Percentiles rank a stretch among this genome's conserved stretches.
phyloP scores from a whole-genome alignment of 92 coral and sea anemone genomes.

The Isaurus tuberculatus region DNA sequence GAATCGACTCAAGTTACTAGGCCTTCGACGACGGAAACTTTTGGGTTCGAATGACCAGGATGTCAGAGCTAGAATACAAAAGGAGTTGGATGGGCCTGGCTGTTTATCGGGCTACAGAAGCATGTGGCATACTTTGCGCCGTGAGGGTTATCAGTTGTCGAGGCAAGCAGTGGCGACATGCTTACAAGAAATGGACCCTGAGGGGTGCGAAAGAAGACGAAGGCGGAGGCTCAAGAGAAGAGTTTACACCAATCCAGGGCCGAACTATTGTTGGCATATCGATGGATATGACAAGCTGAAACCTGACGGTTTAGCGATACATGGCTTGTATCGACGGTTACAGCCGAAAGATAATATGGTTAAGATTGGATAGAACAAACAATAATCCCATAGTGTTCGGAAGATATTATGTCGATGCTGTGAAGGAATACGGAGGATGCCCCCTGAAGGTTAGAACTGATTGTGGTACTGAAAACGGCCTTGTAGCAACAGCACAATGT shows the following conservation, averaged over 20 bases:
- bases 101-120: conserved; percentile 1
- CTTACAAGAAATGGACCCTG: neutral
- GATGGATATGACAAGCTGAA: neutral
- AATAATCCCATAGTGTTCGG: conserved; percentile 37
- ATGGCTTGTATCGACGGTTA: conserved; percentile 40
- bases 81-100: neutral
- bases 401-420: conserved; percentile 47
- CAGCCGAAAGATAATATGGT: conserved; percentile 55
- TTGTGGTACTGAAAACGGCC: conserved; percentile 13
- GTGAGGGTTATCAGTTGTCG: neutral
- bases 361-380: conserved; percentile 50
- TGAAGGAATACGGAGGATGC: conserved; percentile 3
- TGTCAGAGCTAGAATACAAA: conserved; percentile 48
- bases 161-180: conserved; percentile 5
- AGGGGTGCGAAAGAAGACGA: neutral
- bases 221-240: neutral
- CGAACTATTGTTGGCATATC: neutral
- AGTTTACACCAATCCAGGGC: neutral
- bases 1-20: conserved; percentile 51
- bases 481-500: conserved; percentile 1
- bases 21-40: conserved; percentile 48
- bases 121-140: conserved; percentile 5
- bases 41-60: conserved; percentile 55
- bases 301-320: neutral
- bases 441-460: neutral